phyloP scores from a whole-genome alignment of 2,797 vertebrate species.

The Hemitrygon akajei region DNA sequence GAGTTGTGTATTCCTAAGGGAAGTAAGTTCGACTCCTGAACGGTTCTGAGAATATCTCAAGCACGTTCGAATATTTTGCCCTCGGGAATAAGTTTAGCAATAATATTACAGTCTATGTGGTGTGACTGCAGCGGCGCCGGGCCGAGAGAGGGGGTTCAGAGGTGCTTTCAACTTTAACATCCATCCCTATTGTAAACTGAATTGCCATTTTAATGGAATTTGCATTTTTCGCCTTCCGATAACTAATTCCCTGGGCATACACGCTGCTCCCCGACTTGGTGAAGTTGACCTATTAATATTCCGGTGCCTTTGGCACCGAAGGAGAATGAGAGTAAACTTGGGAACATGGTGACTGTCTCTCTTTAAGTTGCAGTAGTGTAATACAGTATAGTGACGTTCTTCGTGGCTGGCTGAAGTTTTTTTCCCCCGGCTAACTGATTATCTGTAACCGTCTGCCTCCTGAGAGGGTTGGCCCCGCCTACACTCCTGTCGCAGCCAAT shows the following conservation, averaged over 20 bases:
- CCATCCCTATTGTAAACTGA: not conserved
- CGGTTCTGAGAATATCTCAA: not conserved
- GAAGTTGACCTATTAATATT: too few relatives aligned
- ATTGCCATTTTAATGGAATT: not conserved
- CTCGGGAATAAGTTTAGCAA: slow-evolving; percentile 43
- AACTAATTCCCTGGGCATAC: not conserved
- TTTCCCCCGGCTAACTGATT: slow-evolving; percentile 46
- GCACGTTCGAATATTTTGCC: slow-evolving; percentile 48
- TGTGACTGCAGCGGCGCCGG: not conserved
- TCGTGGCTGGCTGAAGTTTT: not conserved
- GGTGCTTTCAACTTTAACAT: not conserved
- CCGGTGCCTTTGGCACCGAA: not conserved
- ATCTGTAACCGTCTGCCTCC: slow-evolving; percentile 56
- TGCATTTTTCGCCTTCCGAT: not conserved
- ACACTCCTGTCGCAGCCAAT: slow-evolving; percentile 65
- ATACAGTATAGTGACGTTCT: not conserved
- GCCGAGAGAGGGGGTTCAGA: not conserved
- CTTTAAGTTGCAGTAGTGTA: not conserved
- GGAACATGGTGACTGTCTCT: not conserved
- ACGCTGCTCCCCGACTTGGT: not conserved
- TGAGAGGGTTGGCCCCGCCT: slow-evolving; percentile 58
- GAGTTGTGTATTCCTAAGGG: not conserved
- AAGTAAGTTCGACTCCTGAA: not conserved
- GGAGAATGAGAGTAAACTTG: not conserved
- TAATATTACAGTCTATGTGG: slow-evolving; percentile 42